Evolutionary conservation across 2,888 invertebrate genomes (phyloP).

Genomic region (Patella depressa): DNA sequence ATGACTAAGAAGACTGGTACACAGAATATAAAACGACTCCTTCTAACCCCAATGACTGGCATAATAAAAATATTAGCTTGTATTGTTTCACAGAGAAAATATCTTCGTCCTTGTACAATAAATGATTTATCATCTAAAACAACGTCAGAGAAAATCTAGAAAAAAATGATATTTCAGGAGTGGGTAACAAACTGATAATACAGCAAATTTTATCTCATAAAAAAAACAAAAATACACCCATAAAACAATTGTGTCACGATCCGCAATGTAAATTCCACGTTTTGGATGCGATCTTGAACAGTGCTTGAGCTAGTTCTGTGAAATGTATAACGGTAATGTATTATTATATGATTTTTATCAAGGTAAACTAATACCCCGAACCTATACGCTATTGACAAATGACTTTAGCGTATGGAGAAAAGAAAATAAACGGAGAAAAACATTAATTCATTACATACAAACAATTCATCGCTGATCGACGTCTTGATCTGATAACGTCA

Average conservation of each 20-base stretch:
- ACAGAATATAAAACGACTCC: too few species aligned
- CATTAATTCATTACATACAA: conserved; percentile 3
- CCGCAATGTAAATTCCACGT: background rate
- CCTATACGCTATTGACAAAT: background rate
- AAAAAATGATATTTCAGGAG: too few species aligned
- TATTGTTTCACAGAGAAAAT: too few species aligned
- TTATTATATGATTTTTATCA: conserved; percentile 1
- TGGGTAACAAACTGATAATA: conserved; percentile 4
- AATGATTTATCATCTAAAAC: too few species aligned
- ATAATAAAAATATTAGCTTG: too few species aligned
- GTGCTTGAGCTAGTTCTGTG: too few species aligned
- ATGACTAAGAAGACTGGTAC: too few species aligned
- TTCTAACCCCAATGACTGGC: too few species aligned
- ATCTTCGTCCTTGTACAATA: too few species aligned
- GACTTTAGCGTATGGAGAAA: background rate
- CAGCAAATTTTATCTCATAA: conserved; percentile 8
- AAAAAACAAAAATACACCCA: conserved; percentile 12
- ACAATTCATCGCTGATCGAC: conserved; percentile 1
- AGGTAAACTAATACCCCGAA: background rate
- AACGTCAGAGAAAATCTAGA: too few species aligned
- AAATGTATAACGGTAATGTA: background rate
- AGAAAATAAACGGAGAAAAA: background rate
- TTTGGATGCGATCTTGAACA: background rate
- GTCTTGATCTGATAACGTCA: conserved; percentile 3
- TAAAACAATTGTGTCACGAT: conserved; percentile 10